Conservation (phyloP, 2,113 vertebrate species). For the Fregetta grallaria region DNA sequence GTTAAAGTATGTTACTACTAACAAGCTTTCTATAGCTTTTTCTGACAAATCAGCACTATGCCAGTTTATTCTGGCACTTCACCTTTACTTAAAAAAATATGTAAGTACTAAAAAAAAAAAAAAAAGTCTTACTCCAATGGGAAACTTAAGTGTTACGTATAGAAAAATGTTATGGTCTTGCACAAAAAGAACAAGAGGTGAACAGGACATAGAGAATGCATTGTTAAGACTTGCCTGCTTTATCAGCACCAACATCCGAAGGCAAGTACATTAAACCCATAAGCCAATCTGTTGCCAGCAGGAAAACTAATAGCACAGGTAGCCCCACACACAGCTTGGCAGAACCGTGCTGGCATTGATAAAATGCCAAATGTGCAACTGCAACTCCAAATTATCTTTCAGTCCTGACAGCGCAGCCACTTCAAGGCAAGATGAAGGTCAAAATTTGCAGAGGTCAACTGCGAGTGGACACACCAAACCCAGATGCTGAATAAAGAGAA, state of each 20-base stretch:
- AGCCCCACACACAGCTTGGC: neutral
- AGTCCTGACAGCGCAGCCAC: fast-evolving
- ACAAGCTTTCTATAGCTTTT: neutral
- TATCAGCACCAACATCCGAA: neutral
- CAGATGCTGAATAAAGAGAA: neutral
- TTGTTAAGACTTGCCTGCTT: neutral
- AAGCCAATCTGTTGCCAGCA: neutral
- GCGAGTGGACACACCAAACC: neutral
- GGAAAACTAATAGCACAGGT: neutral
- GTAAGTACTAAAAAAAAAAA: neutral
- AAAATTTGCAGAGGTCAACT: neutral
- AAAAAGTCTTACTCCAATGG: neutral
- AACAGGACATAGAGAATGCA: neutral
- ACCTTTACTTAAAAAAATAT: neutral
- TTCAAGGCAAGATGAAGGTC: neutral
- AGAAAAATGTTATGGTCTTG: neutral
- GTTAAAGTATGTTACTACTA: neutral
- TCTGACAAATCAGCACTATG: neutral
- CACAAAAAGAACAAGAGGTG: neutral
- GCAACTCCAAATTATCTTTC: neutral
- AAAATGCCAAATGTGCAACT: neutral
- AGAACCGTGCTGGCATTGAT: neutral
- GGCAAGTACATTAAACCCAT: neutral
- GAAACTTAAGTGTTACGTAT: fast-evolving
- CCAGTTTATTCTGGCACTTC: neutral